Base-by-base conservation (phyloP, 2,888 invertebrate species). In the Cheilosia vernalis region DNA sequence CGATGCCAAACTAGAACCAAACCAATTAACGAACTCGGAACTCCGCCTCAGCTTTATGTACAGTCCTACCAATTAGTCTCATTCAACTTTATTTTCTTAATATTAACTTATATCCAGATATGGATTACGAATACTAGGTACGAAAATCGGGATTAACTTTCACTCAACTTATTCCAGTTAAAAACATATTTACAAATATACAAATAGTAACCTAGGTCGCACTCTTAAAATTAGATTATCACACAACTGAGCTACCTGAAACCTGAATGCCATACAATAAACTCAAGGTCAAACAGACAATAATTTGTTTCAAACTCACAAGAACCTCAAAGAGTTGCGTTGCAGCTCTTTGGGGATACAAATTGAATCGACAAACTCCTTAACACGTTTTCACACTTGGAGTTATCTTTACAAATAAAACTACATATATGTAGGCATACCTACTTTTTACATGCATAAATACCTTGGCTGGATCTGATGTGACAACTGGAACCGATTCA, bases 391-490 rank as follows among this genome's bases (percentile, higher is more conserved):
- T 30, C 33, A 4, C 15, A n/a, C 51, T 44, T 44, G 4, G 24
- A 42, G 17, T 10, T 2, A 27, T 17, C 1, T 51, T 21, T 47
- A 17, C 17, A 4, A 55, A 30, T n/a, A 17, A 67, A 21, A 33
- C 44, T 47, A 47, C 42, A 51, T 64, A 33, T 61, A 37, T 37
- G 37, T 37, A 37, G 13, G 56, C n/a, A 42, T 42, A 55, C 55
- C 55, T n/a, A 55, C n/a, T 3, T 55, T 55, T 17, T 55, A 19
- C 33, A 33, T 4, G 13, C 21, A 66, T 37, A 24, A 21, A 49
- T 49, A 49, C 19, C 44, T 91, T 88, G 92, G 24, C 92, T 88
- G 92, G 92, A 89, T 92, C 92, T 78, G 90, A 89, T 79, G 89
- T 88, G 69, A 92, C 89, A 79, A 92, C 88, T 67, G 72, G 79